Conservation (phyloP, 1,140 invertebrate species). For the Thrips palmi region DNA sequence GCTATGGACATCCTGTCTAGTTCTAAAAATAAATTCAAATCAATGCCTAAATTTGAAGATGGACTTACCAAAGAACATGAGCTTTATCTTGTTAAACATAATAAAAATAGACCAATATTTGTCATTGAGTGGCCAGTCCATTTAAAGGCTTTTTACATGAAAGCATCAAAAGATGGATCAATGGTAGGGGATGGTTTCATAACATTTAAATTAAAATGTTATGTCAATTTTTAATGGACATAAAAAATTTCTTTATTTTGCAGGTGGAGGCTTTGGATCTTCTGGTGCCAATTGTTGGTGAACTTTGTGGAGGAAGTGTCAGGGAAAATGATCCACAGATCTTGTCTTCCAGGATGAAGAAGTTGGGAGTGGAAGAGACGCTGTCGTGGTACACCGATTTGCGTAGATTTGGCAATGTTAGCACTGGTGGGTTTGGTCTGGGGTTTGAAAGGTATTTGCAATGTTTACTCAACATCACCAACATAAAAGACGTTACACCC, state of each 20-base stretch:
- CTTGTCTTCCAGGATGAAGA: constrained; percentile 29
- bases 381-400: constrained; percentile 86
- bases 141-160: constrained; percentile 92
- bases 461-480: constrained; percentile 53
- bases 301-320: constrained; percentile 83
- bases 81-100: constrained; percentile 57
- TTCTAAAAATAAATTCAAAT: constrained; percentile 29
- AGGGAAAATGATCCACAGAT: constrained; percentile 61
- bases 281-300: constrained; percentile 70
- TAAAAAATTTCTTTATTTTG: constrained; percentile 14
- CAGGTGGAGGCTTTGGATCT: constrained; percentile 76
- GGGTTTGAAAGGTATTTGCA: constrained; percentile 88
- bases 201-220: neutral
- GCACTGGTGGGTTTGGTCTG: constrained; percentile 86
- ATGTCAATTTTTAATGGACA: neutral
- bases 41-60: constrained; percentile 25
- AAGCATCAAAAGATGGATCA: constrained; percentile 24
- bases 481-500: constrained; percentile 87
- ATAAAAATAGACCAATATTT: constrained; percentile 62
- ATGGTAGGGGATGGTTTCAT: constrained; percentile 3
- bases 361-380: constrained; percentile 22
- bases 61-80: constrained; percentile 80
- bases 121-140: constrained; percentile 70
- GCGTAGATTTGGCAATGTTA: constrained; percentile 68
- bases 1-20: constrained; percentile 45